These are phyloP conservation scores for Hypsibius dujardini DNA, from an alignment of 1,140 invertebrate species.

Conservation along the genomic window DNA sequence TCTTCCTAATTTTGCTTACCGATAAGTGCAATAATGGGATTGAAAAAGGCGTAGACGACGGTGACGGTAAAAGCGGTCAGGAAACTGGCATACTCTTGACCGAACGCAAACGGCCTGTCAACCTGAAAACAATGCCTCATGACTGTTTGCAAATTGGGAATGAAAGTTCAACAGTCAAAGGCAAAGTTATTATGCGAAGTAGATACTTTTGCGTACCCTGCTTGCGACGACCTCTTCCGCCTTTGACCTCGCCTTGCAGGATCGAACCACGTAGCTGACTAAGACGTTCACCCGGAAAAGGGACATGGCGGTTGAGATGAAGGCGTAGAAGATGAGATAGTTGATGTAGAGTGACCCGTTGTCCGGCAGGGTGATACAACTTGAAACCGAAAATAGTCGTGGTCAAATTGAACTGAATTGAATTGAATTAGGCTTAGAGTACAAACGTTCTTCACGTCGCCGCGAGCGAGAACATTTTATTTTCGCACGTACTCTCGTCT, in stretches of 20 bases:
- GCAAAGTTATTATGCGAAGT: neutral
- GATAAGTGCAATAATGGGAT: neutral
- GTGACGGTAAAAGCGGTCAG: neutral
- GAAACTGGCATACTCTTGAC: neutral
- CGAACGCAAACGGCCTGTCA: neutral
- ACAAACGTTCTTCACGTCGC: neutral
- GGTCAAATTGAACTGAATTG: too few species aligned
- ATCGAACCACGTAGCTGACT: neutral
- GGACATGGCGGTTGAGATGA: neutral
- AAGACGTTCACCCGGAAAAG: neutral
- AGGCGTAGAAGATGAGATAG: slow-evolving; percentile 2
- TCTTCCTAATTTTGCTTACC: neutral
- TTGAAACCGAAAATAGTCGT: neutral
- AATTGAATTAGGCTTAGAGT: neutral
- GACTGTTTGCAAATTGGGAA: neutral
- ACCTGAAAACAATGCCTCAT: neutral
- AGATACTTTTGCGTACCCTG: neutral
- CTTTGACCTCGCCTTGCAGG: neutral
- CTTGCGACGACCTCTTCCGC: slow-evolving; percentile 3
- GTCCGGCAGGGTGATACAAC: neutral
- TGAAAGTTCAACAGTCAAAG: neutral
- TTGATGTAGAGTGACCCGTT: slow-evolving; percentile 4
- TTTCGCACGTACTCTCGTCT: too few species aligned
- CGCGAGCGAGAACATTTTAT: too few species aligned
- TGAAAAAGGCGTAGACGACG: neutral